These are phyloP conservation scores for Paedocypris sp. DNA, from an alignment of 2,113 vertebrate species.

Conservation along the genomic window DNA sequence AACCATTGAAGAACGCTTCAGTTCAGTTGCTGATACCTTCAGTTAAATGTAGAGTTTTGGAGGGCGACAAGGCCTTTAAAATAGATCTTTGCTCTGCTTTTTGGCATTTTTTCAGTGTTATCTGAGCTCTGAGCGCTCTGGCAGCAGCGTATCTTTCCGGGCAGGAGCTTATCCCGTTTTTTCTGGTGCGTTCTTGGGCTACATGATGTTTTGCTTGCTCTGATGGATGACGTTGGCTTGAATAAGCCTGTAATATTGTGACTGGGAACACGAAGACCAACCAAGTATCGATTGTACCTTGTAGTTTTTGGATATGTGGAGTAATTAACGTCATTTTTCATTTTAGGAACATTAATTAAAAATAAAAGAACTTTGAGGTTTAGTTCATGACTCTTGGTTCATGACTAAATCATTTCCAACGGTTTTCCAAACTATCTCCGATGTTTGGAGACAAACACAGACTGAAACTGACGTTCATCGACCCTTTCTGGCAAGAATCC, in stretches of 20 bases:
- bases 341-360: no score
- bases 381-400: no score
- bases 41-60: not conserved
- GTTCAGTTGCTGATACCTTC: conserved; percentile 10
- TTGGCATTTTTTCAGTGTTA: conserved; percentile 8
- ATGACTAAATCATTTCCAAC: no score
- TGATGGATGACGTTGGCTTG: conserved; percentile 27
- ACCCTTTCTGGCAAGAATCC: not conserved
- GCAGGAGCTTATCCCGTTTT: conserved; percentile 11
- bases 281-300: conserved; percentile 6
- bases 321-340: not conserved
- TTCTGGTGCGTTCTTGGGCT: conserved; percentile 7
- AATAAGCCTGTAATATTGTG: not conserved
- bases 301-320: not conserved
- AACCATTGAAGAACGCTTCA: no score
- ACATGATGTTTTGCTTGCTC: conserved; percentile 15
- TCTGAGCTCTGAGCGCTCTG: conserved; percentile 25
- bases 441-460: not conserved
- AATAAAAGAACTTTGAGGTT: no score
- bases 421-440: no score
- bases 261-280: not conserved
- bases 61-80: conserved; percentile 9
- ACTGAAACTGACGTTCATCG: not conserved
- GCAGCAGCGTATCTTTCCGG: conserved; percentile 27
- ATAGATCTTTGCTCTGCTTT: conserved; percentile 13